Conservation (phyloP, 2,888 invertebrate genomes). For the Liopterus haemorrhoidalis region DNA sequence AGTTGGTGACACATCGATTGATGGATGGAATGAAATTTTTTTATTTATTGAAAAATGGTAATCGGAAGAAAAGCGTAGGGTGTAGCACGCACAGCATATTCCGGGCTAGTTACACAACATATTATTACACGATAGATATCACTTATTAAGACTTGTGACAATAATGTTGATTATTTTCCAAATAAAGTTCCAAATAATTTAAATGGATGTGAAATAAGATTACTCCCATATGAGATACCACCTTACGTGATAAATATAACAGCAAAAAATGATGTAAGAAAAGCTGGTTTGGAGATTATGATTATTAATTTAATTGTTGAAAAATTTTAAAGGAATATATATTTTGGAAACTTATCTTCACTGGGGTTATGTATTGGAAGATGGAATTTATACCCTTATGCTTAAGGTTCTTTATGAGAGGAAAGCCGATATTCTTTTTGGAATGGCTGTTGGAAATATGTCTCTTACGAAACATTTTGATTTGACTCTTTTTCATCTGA, state of each 20-base stretch:
- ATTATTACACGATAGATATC: too few relatives aligned
- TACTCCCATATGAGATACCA: constrained; percentile 22
- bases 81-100: too few relatives aligned
- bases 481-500: constrained; percentile 49
- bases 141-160: too few relatives aligned
- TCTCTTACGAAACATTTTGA: constrained; percentile 54
- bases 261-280: constrained; percentile 7
- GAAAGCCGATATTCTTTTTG: constrained; percentile 50
- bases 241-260: constrained; percentile 29
- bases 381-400: constrained; percentile 50
- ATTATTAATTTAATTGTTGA: constrained; percentile 25
- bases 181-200: constrained; percentile 18
- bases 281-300: constrained; percentile 30
- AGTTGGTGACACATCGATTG: too few relatives aligned
- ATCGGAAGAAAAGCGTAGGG: too few relatives aligned
- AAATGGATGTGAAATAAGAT: constrained; percentile 26
- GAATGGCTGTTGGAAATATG: constrained; percentile 55
- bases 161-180: too few relatives aligned
- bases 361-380: constrained; percentile 47
- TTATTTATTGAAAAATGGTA: too few relatives aligned
- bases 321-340: constrained; percentile 24
- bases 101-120: too few relatives aligned
- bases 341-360: constrained; percentile 18
- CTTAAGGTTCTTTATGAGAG: constrained; percentile 44
- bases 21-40: too few relatives aligned